Base-by-base conservation (phyloP, 1,140 invertebrate genomes). In the Drosophila kepulauana region DNA sequence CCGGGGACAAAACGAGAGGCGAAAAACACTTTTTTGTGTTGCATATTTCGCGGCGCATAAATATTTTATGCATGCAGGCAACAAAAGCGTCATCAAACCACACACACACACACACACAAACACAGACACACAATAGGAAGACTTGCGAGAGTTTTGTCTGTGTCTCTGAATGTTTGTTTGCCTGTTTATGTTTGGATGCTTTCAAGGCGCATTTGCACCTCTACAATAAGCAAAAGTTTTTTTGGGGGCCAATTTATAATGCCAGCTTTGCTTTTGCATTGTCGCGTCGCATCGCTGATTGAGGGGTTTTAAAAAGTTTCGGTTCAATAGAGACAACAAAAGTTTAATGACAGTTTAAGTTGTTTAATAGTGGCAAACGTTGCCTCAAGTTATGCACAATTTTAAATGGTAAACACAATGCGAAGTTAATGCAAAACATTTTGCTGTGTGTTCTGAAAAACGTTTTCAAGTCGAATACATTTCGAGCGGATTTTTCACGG, bases 291-390 rank as follows among this genome's bases (percentile, higher is more conserved):
- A 10, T 1, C 30, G 8, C 56, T 68, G 71, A 74, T 74, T 61
- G 71, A 74, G 65, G 38, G 49, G 20, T 52, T 38, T 62, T 54
- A 70, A 70, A 70, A 77, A 74, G 59, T 67, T 78, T 71, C 61
- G 48, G 76, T 63, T 78, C 72, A 78, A 79, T 75, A 66, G 57
- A 65, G 72, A 74, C 81, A 74, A 79, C 78, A 82, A 90, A 89
- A 89, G 89, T 91, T 87, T 91, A 91, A 91, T 91, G 89, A 88
- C 85, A 91, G 89, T 91, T 91, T 91, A 91, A 91, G 90, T 87
- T 81, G 82, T 91, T 91, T 79, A 85, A 76, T 69, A 25, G 20
- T 25, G 66, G 74, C 69, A 46, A 51, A 20, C 41, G 61, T 20
- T 30, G 70, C 46, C 49, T 30, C 46, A 7, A 72, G 59, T 35